Evolutionary conservation across 2,797 vertebrate genomes (phyloP).

Genomic region (Iguana delicatissima): DNA sequence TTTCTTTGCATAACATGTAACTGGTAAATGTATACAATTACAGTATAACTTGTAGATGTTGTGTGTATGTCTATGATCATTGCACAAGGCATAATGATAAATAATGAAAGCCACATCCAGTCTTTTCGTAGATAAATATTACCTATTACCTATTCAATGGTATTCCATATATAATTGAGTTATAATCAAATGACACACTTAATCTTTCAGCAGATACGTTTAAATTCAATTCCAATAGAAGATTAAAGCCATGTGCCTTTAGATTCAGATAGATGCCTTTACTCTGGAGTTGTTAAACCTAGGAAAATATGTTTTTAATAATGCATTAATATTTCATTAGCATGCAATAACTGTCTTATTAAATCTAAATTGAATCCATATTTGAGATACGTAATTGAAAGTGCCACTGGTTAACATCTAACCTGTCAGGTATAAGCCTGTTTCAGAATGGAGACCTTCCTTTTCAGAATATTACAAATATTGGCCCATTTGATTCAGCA

Average conservation of each 20-base stretch:
- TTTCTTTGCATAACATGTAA: background rate
- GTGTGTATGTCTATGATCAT: slow-evolving; percentile 3
- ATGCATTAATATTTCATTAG: slow-evolving; percentile 77
- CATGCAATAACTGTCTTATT: slow-evolving; percentile 78
- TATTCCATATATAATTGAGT: slow-evolving; percentile 58
- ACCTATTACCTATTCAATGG: slow-evolving; percentile 48
- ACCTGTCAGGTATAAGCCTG: slow-evolving; percentile 69
- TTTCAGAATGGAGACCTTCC: slow-evolving; percentile 57
- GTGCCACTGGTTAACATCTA: slow-evolving; percentile 74
- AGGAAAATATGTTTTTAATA: slow-evolving; percentile 75
- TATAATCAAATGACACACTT: slow-evolving; percentile 64
- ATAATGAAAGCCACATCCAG: slow-evolving; percentile 49
- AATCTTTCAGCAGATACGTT: slow-evolving; percentile 66
- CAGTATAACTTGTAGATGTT: background rate
- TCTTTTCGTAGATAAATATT: slow-evolving; percentile 55
- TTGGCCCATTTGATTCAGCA: too few relatives aligned
- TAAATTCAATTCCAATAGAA: slow-evolving; percentile 69
- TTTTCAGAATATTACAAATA: slow-evolving; percentile 57
- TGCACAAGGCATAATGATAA: slow-evolving; percentile 27
- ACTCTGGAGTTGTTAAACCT: slow-evolving; percentile 65
- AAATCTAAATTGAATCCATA: slow-evolving; percentile 76
- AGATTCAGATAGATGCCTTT: slow-evolving; percentile 74
- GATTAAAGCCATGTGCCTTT: slow-evolving; percentile 74
- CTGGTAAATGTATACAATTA: background rate
- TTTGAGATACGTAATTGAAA: slow-evolving; percentile 75